Evolutionary conservation across 2,113 vertebrate genomes (phyloP), one percentile per base, ranked within the genome.

Genomic region (Mustela lutreola): DNA sequence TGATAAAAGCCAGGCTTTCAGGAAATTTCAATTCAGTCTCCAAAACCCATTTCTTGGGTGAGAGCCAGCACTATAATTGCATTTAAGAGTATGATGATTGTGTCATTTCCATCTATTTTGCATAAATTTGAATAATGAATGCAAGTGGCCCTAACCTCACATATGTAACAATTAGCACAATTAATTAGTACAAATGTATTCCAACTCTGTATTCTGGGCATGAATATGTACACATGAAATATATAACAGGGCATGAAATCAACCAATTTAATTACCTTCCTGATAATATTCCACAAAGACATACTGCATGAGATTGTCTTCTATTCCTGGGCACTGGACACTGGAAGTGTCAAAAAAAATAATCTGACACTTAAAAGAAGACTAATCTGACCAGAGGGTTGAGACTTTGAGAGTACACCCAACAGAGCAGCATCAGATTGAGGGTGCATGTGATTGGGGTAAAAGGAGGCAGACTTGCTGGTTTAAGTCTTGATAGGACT

Each of bases 71-170:
- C 26, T 58, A 10, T 85, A 83, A 95, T 58, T 89, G 78, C 65
- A 33, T 82, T 89, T 58, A 85, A 89, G 39, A 83, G 31, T 63
- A 31, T 16, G 48, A 56, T 93, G 86, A 97, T 94, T 89, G 75
- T 80, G 9, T 6, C 4, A 93, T 95, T 97, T 92, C 71, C 45
- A 75, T 75, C 76, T 73, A 15, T 50, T 97, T 93, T 97, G 79
- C 96, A 97, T 95, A 96, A 92, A 97, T 97, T 67, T 97, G 50
- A 92, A 97, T 97, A 97, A 96, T 33, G 42, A 1, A 56, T 84
- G 82, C 71, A 86, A 95, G 62, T 53, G 78, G 48, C 56, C 70
- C 73, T 93, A 89, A 96, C 71, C 63, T 56, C 70, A 92, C 91
- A 91, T 83, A 93, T 94, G 70, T 95, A 91, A 96, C 76, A 65